These are phyloP conservation scores for Sabatieria punctata DNA, from an alignment of 2,888 invertebrate species.

Conservation along the genomic window DNA sequence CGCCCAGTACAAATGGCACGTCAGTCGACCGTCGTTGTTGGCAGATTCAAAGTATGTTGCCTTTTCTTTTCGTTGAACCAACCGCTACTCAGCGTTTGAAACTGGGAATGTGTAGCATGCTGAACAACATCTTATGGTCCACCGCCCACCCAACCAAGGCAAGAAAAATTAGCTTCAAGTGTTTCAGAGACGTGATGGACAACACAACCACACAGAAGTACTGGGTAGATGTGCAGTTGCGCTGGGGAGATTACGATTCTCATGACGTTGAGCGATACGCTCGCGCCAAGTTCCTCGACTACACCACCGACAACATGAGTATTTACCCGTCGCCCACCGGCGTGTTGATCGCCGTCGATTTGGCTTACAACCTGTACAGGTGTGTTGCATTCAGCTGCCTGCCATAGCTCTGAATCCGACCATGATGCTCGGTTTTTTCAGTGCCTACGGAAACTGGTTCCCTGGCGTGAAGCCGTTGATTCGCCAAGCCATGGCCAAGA, in stretches of 20 bases:
- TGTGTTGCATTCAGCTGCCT: constrained; percentile 21
- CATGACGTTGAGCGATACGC: constrained; percentile 81
- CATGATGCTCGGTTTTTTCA: constrained; percentile 13
- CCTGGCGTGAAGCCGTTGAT: constrained; percentile 95
- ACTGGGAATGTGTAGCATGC: too few relatives aligned
- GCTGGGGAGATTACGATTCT: constrained; percentile 99
- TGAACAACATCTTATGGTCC: too few relatives aligned
- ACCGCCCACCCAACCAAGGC: too few relatives aligned
- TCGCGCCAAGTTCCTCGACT: constrained; percentile 93
- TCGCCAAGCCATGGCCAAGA: constrained; percentile 98
- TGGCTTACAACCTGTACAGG: constrained; percentile 93
- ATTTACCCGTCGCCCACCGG: constrained; percentile 99
- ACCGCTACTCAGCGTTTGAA: too few relatives aligned
- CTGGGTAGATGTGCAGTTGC: constrained; percentile 94
- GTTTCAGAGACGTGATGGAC: constrained; percentile 71
- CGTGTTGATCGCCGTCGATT: constrained; percentile 81
- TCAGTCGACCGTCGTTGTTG: constrained; percentile 79
- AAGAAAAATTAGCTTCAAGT: too few relatives aligned
- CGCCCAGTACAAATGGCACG: constrained; percentile 99
- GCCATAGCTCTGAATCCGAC: neutral
- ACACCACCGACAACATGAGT: constrained; percentile 99
- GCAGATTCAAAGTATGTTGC: constrained; percentile 66
- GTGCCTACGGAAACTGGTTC: constrained; percentile 99
- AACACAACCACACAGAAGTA: constrained; percentile 98
- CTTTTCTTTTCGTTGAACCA: neutral